These are phyloP conservation scores for Steinernema carpocapsae DNA, from an alignment of 2,888 invertebrate genomes.

Conservation along the genomic window DNA sequence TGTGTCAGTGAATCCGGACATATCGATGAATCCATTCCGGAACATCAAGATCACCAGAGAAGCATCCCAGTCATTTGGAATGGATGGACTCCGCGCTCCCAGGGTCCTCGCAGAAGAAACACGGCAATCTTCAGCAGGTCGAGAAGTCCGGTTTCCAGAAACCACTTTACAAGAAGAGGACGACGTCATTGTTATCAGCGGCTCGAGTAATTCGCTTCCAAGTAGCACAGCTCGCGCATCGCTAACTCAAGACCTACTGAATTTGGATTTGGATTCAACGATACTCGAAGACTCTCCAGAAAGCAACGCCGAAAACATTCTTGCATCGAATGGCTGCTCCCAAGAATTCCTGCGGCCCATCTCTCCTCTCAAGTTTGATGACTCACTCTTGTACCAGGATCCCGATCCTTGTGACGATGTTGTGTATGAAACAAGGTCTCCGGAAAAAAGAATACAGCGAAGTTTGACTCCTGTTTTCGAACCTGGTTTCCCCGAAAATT, in stretches of 20 bases:
- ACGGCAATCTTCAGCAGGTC: too few relatives aligned
- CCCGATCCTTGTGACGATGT: too few relatives aligned
- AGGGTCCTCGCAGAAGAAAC: too few relatives aligned
- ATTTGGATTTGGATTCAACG: not conserved
- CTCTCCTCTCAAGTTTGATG: not conserved
- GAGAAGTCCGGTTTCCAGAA: not conserved
- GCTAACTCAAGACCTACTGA: not conserved
- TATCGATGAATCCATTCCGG: constrained; percentile 23
- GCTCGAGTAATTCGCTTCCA: not conserved
- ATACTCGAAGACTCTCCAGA: not conserved
- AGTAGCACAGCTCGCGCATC: not conserved
- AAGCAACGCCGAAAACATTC: too few relatives aligned
- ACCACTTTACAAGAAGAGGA: not conserved
- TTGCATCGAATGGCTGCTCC: too few relatives aligned
- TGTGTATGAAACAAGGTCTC: not conserved
- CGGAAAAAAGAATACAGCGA: not conserved
- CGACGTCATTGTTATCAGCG: not conserved
- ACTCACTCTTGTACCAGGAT: too few relatives aligned
- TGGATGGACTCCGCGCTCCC: too few relatives aligned
- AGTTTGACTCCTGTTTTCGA: not conserved
- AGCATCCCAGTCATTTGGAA: too few relatives aligned
- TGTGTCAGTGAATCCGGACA: not conserved
- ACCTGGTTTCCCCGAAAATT: not conserved
- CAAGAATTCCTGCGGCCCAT: not conserved
- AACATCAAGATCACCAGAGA: not conserved